Percentiles rank a stretch among this genome's conserved stretches.
Evolutionary conservation across 2,888 invertebrate species (phyloP).

Genomic region (Cerceris ruficornis): DNA sequence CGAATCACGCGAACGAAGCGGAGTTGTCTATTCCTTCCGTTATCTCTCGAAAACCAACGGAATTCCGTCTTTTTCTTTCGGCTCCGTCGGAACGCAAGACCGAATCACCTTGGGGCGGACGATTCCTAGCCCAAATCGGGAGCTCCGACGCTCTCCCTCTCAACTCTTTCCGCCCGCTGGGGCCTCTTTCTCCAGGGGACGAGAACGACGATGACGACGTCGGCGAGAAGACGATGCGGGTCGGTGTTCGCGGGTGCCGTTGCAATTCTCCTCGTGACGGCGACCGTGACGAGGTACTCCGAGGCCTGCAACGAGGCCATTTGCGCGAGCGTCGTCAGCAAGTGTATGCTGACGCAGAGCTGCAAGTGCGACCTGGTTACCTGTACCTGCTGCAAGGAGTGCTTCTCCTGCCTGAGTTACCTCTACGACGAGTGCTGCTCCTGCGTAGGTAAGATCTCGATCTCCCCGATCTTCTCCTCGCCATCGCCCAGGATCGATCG

Average conservation of each 20-base stretch:
- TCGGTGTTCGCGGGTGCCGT: slow-evolving; percentile 60
- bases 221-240: slow-evolving; percentile 49
- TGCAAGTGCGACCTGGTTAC: slow-evolving; percentile 97
- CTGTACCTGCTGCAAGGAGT: slow-evolving; percentile 97
- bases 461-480: not conserved
- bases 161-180: no score
- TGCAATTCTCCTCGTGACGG: slow-evolving; percentile 62
- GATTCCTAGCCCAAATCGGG: no score
- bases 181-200: slow-evolving; percentile 57
- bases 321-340: slow-evolving; percentile 97
- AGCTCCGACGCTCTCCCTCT: no score
- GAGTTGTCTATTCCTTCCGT: no score
- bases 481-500: no score
- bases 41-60: no score
- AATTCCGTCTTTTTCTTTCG: no score
- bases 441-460: slow-evolving; percentile 92
- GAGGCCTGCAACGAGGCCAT: slow-evolving; percentile 93
- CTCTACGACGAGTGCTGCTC: slow-evolving; percentile 97
- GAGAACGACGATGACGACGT: slow-evolving; percentile 74
- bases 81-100: no score
- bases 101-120: no score
- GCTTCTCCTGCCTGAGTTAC: slow-evolving; percentile 93
- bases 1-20: no score
- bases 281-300: slow-evolving; percentile 56
- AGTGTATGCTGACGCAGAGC: slow-evolving; percentile 97